Evolutionary conservation across 2,888 invertebrate species (phyloP), one percentile per base, ranked within the genome.

Genomic region (Drosophila aldrichi): DNA sequence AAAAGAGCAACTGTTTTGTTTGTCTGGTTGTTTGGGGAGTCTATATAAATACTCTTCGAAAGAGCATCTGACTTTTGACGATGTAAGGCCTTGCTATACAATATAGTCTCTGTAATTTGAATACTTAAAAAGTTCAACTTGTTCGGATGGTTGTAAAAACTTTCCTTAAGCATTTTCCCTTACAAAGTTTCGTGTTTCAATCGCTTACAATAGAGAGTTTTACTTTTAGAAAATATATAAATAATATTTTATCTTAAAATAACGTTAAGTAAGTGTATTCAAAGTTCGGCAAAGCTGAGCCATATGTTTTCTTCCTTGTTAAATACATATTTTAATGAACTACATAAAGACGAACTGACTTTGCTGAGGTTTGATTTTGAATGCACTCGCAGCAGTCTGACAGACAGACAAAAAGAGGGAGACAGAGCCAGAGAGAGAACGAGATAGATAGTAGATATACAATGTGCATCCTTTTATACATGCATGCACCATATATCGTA

Each of bases 241-340:
- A 29, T 29, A 8, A 29, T 29, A 29, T 8, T 8, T 29, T 29
- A 29, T 29, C 29, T 29, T 29, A 8, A 29, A 29, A 32, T 32
- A 32, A 32, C 3, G 0, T 9, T 32, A 3, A 7, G 1, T 10
- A 55, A 55, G 55, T 18, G 41, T 46, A 38, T 58, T 58, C 18
- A 1, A 3, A 16, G 1, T 25, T 58, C 46, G 14, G 14, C 9
- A 5, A 2, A 1, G 8, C 0, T 5, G n/a, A 14, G n/a, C 5
- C 16, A 18, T n/a, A 6, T 18, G 0, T 22, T 12, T 57, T 34
- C 2, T 18, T 58, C 36, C 57, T 36, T 57, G 60, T 71, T 68
- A 74, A 82, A 82, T 76, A 73, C 69, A 58, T 44, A 68, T 86
- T 88, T 84, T 89, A 84, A 88, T 84, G 84, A 86, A 86, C 89